Conservation (phyloP, 2,888 invertebrate species). For the Chydorus sphaericus region DNA sequence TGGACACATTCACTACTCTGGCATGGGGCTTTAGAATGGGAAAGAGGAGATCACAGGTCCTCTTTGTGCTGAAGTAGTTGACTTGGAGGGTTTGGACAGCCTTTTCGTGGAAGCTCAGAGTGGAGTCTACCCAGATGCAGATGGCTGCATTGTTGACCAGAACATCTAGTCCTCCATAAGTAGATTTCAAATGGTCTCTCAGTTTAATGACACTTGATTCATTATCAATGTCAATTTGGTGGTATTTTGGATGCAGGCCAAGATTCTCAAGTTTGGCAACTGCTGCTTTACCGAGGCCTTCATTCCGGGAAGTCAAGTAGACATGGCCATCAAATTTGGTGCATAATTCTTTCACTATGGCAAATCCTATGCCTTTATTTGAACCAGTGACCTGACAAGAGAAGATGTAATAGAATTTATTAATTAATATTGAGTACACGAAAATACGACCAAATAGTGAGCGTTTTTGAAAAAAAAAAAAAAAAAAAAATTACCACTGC, state of each 20-base stretch:
- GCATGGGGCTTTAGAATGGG: slow-evolving; percentile 52
- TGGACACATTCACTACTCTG: slow-evolving; percentile 60
- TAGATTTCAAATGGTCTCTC: slow-evolving; percentile 40
- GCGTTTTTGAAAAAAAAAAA: no score
- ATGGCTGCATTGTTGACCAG: slow-evolving; percentile 64
- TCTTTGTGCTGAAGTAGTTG: slow-evolving; percentile 51
- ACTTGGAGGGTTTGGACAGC: slow-evolving; percentile 51
- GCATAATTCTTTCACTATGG: slow-evolving; percentile 23
- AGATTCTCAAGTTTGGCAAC: slow-evolving; percentile 21
- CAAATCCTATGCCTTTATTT: slow-evolving; percentile 26
- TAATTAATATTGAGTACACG: no score
- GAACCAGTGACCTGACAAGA: slow-evolving; percentile 21
- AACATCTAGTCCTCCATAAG: slow-evolving; percentile 51
- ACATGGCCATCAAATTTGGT: slow-evolving; percentile 28
- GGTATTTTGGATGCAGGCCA: slow-evolving; percentile 37
- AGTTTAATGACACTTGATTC: slow-evolving; percentile 41
- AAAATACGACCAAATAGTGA: no score
- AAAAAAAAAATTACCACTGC: no score
- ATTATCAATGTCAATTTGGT: slow-evolving; percentile 52
- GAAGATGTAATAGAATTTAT: no score
- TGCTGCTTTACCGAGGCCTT: slow-evolving; percentile 22
- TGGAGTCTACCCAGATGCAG: slow-evolving; percentile 42
- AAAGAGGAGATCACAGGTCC: slow-evolving; percentile 50
- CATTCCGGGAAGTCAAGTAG: slow-evolving; percentile 27
- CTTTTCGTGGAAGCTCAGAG: slow-evolving; percentile 46